A percentile compares a stretch with the other conserved stretches of the same genome.
Conservation (phyloP, 1,140 invertebrate genomes). For the Daktulosphaira vitifoliae region DNA sequence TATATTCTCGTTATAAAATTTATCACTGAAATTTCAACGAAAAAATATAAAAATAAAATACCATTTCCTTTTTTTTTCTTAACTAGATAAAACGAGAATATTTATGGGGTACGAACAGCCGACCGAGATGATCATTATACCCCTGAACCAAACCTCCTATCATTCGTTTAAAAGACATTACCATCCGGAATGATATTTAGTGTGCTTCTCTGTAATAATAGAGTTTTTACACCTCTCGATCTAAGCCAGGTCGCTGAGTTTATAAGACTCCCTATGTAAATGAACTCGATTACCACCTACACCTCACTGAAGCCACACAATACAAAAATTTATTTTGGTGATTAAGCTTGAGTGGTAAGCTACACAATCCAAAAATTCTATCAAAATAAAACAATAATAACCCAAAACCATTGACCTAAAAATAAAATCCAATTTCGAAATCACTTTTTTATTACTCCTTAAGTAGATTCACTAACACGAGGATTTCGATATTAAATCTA, state of each 20-base stretch:
- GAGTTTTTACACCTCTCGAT: not conserved
- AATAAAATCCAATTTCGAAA: no score
- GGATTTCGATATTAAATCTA: no score
- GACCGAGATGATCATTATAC: conserved; percentile 15
- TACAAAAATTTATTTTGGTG: not conserved
- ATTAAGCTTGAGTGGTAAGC: no score
- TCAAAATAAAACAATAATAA: no score
- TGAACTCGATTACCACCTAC: conserved; percentile 5
- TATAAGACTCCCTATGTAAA: conserved; percentile 16
- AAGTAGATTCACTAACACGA: no score
- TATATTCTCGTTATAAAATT: conserved; percentile 27
- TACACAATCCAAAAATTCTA: no score
- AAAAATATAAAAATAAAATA: conserved; percentile 1
- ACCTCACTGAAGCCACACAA: not conserved
- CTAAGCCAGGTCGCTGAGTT: not conserved
- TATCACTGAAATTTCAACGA: not conserved
- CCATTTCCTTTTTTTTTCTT: not conserved
- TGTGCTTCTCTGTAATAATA: not conserved
- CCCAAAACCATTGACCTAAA: no score
- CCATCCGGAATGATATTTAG: conserved; percentile 21
- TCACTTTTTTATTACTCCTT: no score
- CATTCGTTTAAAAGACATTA: conserved; percentile 18
- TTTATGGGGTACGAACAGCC: conserved; percentile 14
- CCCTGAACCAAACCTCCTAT: not conserved
- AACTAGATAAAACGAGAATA: conserved; percentile 24